These are phyloP conservation scores for Echiichthys vipera DNA, from an alignment of 2,797 vertebrate genomes.

Conservation along the genomic window DNA sequence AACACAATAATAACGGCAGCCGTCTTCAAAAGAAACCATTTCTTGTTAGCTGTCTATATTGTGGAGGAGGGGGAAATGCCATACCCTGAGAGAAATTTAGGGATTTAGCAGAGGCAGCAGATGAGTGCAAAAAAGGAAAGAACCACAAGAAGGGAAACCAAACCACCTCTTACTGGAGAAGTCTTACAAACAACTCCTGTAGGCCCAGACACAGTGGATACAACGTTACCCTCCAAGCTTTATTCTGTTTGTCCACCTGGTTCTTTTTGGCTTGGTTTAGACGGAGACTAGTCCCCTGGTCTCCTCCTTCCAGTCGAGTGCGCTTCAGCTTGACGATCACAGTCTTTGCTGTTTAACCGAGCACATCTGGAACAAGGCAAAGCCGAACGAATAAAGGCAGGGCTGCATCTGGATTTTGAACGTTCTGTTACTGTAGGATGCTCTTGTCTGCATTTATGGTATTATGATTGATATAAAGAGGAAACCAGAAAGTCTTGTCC, in stretches of 20 bases:
- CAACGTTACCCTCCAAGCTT: constrained; percentile 41
- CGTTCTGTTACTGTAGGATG: constrained; percentile 46
- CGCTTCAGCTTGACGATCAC: constrained; percentile 35
- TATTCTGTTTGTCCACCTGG: constrained; percentile 80
- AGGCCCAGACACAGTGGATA: constrained; percentile 66
- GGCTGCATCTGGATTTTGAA: constrained; percentile 48
- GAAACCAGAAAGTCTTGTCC: constrained; percentile 38
- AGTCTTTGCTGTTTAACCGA: constrained; percentile 45
- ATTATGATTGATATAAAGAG: constrained; percentile 54
- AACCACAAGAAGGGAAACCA: constrained; percentile 70
- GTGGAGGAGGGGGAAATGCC: constrained; percentile 42
- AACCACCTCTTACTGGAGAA: constrained; percentile 56
- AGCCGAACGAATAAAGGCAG: constrained; percentile 43
- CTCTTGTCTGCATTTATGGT: constrained; percentile 38
- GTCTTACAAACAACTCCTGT: constrained; percentile 68
- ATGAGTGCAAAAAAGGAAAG: constrained; percentile 46
- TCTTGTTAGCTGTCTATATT: constrained; percentile 45
- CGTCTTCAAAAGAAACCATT: constrained; percentile 63
- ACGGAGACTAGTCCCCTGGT: constrained; percentile 31
- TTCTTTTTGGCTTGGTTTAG: constrained; percentile 61
- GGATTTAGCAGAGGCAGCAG: constrained; percentile 61
- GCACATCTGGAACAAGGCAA: constrained; percentile 78
- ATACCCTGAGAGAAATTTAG: constrained; percentile 42
- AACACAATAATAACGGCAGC: constrained; percentile 57
- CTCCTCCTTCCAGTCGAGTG: constrained; percentile 41